Evolutionary conservation across 53 echinoderm and acorn worm genomes (phyloP).

Genomic region (Glandiceps talaboti): DNA sequence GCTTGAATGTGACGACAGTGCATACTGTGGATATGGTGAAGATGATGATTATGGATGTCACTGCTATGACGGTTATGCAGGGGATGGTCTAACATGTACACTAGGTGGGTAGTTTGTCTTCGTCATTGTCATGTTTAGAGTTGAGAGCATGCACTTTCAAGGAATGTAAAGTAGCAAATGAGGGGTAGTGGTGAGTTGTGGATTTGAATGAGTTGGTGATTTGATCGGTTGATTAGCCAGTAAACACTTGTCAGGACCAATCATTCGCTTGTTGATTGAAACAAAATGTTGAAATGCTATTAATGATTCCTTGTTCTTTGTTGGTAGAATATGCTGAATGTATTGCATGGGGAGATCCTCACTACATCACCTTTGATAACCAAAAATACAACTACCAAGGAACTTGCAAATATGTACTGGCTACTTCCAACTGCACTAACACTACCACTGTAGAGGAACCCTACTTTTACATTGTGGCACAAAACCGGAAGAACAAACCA

Average conservation of each 20-base stretch:
- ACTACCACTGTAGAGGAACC: slow-evolving; percentile 2
- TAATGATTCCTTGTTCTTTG: too few species aligned
- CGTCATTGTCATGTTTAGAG: too few species aligned
- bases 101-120: slow-evolving; percentile 49
- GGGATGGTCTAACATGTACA: slow-evolving; percentile 22
- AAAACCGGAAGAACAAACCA: slow-evolving; percentile 30
- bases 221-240: too few species aligned
- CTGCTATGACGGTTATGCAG: slow-evolving; percentile 35
- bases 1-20: slow-evolving; percentile 26
- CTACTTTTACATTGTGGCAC: slow-evolving; percentile 35
- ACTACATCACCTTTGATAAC: slow-evolving; percentile 9
- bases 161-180: too few species aligned
- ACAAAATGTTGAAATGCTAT: too few species aligned
- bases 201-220: too few species aligned
- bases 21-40: slow-evolving; percentile 28
- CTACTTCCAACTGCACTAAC: background rate
- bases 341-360: slow-evolving; percentile 10
- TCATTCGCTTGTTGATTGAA: too few species aligned
- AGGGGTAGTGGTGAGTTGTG: too few species aligned
- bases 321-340: background rate
- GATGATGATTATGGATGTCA: slow-evolving; percentile 53
- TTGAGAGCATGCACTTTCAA: too few species aligned
- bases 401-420: background rate
- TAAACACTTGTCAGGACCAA: too few species aligned
- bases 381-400: slow-evolving; percentile 9